Evolutionary conservation across 1,140 invertebrate species (phyloP).

Genomic region (Bathynomus jamesi): DNA sequence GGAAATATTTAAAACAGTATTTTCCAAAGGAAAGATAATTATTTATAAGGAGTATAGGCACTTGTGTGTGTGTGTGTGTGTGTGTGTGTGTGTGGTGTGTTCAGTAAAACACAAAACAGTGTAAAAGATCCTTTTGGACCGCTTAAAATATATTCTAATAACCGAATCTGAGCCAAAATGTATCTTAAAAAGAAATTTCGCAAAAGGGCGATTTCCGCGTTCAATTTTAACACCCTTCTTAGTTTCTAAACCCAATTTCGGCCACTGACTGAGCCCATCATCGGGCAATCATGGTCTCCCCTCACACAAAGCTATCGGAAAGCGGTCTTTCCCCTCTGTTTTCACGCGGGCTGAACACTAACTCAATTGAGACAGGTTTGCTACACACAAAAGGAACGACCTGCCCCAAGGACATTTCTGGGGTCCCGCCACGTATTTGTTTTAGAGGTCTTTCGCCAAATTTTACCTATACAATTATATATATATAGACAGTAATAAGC

Average conservation of each 20-base stretch:
- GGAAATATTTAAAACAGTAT: no score
- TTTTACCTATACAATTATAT: no score
- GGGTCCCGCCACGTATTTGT: not conserved
- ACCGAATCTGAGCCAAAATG: no score
- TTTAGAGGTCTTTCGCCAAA: no score
- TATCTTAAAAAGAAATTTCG: not conserved
- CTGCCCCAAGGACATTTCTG: not conserved
- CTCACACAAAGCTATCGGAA: not conserved
- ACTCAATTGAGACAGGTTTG: not conserved
- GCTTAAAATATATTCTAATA: no score
- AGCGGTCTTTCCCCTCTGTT: not conserved
- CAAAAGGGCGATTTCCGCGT: not conserved
- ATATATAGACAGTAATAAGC: no score
- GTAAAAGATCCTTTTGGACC: no score
- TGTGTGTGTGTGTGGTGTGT: no score
- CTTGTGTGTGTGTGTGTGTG: no score
- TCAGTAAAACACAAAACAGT: no score
- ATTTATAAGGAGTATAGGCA: no score
- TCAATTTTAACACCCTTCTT: not conserved
- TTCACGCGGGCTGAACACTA: not conserved
- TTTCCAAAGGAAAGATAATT: no score
- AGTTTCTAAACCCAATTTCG: not conserved
- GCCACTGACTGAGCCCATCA: not conserved
- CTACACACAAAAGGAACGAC: not conserved
- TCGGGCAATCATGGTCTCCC: not conserved